Conservation (phyloP, 2,888 invertebrate species). For the Machimus atricapillus region DNA sequence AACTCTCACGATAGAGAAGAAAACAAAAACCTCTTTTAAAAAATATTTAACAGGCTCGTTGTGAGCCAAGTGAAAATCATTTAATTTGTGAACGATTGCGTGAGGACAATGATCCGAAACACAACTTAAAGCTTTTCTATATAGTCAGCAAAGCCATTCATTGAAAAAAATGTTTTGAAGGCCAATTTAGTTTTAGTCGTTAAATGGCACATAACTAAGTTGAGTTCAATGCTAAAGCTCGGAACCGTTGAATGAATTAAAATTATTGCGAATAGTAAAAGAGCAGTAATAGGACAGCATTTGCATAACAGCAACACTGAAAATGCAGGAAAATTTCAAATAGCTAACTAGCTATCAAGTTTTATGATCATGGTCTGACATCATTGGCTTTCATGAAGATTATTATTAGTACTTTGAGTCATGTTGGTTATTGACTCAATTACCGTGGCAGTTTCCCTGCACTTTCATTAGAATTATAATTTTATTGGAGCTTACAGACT, state of each 20-base stretch:
- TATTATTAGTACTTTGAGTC: neutral
- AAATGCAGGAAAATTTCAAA: neutral
- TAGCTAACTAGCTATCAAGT: neutral
- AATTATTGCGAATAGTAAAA: neutral
- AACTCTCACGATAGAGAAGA: neutral
- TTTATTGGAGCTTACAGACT: neutral
- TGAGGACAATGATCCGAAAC: neutral
- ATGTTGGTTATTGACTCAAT: neutral
- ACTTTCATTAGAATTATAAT: too few species aligned
- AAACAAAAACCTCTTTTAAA: neutral
- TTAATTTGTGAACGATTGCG: neutral
- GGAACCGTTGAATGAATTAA: neutral
- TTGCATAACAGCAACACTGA: neutral
- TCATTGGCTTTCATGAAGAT: neutral
- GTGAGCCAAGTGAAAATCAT: neutral
- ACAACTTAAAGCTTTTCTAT: neutral
- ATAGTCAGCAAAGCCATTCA: neutral
- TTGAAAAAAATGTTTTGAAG: neutral
- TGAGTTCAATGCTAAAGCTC: neutral
- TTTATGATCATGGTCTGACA: neutral
- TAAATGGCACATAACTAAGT: neutral
- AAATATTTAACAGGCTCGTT: neutral
- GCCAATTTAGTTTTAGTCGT: neutral
- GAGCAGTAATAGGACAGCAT: neutral
- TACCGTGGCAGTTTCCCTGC: neutral